These are phyloP conservation scores for Rhopilema esculentum DNA, from an alignment of 30 jellyfish, hydroid and myxozoan genomes.

Conservation along the genomic window DNA sequence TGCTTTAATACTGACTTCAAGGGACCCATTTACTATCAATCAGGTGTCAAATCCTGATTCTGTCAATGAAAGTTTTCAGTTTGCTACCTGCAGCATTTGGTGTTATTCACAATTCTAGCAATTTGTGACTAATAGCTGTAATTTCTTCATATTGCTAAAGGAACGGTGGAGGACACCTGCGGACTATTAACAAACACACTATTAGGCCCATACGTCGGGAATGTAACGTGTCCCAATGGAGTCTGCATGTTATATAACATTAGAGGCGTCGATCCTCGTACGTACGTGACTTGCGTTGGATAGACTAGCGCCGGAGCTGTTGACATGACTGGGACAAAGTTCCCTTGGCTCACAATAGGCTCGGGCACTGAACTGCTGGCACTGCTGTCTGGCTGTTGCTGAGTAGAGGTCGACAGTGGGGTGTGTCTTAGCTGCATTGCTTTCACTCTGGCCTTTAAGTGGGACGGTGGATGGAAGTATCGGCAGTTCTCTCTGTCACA, in stretches of 20 bases:
- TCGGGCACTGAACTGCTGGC: background rate
- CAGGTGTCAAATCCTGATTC: background rate
- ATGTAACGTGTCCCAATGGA: constrained; percentile 53
- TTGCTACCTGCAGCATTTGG: background rate
- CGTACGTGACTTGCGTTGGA: constrained; percentile 34
- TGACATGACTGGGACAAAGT: constrained; percentile 20
- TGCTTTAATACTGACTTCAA: background rate
- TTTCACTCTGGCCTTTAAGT: constrained; percentile 63
- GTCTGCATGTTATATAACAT: constrained; percentile 50
- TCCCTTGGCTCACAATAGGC: constrained; percentile 15
- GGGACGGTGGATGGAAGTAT: constrained; percentile 77
- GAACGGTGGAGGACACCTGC: constrained; percentile 20
- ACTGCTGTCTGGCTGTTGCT: background rate
- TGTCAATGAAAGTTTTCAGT: background rate
- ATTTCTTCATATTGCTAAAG: background rate
- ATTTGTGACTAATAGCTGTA: background rate
- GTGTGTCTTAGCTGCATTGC: constrained; percentile 69
- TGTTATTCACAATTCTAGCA: background rate
- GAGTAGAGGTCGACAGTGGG: constrained; percentile 19
- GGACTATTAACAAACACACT: constrained; percentile 18
- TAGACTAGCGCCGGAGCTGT: constrained; percentile 39
- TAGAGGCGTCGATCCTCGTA: constrained; percentile 35
- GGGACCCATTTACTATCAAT: background rate
- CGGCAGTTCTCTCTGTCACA: constrained; percentile 69
- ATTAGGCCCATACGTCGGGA: constrained; percentile 52